Percentiles rank a stretch among this genome's conserved stretches.
Conservation (phyloP, 2,888 invertebrate species). For the Hirtodrosophila alboralis region DNA sequence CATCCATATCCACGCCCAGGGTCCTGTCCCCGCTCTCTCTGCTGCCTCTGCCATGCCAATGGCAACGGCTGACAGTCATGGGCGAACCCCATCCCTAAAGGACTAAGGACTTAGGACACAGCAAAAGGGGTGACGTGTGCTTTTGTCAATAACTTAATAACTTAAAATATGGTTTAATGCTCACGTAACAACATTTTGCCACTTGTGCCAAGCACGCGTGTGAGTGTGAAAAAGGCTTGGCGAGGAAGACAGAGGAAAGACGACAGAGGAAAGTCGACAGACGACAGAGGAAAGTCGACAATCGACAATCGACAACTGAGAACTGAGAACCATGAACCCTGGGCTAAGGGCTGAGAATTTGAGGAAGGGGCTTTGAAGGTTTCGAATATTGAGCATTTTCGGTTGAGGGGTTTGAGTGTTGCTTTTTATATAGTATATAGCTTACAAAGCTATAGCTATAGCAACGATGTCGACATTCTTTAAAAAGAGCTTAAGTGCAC, state of each 20-base stretch:
- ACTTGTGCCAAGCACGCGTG: constrained; percentile 67
- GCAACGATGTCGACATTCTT: too few relatives aligned
- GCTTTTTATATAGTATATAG: too few relatives aligned
- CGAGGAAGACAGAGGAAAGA: constrained; percentile 23
- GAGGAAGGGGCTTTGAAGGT: constrained; percentile 24
- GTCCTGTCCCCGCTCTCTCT: constrained; percentile 15
- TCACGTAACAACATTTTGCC: constrained; percentile 78
- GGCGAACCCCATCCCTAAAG: constrained; percentile 11
- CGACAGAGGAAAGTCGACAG: constrained; percentile 14
- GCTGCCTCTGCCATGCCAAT: constrained; percentile 1
- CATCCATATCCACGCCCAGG: constrained; percentile 57
- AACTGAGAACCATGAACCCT: constrained; percentile 31
- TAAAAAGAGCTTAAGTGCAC: too few relatives aligned
- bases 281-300: constrained; percentile 14
- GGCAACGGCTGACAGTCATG: constrained; percentile 48
- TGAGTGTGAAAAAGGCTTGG: constrained; percentile 53
- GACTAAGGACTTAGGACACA: not conserved
- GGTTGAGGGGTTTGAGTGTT: too few relatives aligned
- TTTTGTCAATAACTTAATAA: constrained; percentile 81
- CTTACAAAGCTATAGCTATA: too few relatives aligned
- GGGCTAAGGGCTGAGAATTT: constrained; percentile 30
- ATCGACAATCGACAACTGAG: constrained; percentile 13
- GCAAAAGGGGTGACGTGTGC: constrained; percentile 70
- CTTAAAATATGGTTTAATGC: constrained; percentile 79
- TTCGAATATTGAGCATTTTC: too few relatives aligned